Base-by-base conservation (phyloP, 1,140 invertebrate genomes). In the Hyposmocoma kahamanoa region DNA sequence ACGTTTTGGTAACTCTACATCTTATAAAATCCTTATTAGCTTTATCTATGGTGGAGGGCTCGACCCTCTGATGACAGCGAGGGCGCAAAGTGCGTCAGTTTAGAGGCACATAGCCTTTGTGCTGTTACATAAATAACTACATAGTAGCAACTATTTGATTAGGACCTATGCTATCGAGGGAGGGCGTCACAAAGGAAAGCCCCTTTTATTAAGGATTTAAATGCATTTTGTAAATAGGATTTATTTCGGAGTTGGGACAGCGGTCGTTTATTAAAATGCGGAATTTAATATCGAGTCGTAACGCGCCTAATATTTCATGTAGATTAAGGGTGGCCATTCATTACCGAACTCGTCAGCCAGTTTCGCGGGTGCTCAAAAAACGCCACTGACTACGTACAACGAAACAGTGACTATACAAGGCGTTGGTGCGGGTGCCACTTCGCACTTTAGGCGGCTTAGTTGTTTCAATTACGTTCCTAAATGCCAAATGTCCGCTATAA, bases 91-190 rank as follows among this genome's bases (percentile, higher is more conserved):
- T 54, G 44, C 51, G 20, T 41, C 38, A 21, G 18, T 36, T 26
- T 13, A 13, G 22, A 21, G 18, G 38, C 22, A 41, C 32, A 36
- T 36, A 36, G 15, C 32, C 11, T 26, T 26, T 26, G 24, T 26
- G 24, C 5, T 11, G 24, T 6, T 60, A 61, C 60, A 73, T 62
- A 62, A 67, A 67, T 59, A 59, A 67, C 48, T 68, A 66, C 57
- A 59, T 62, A 67, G 62, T 75, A 61, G 62, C 55, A 62, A 71
- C 75, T 81, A 77, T 81, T 81, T 81, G 77, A 81, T 81, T 79
- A 81, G 63, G 59, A 58, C 62, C 62, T 61, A n/a, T n/a, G n/a
- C n/a, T n/a, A 41, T 41, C 4, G 18, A 21, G 1, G 19, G 38
- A n/a, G 19, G 18, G 38, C 24, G n/a, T n/a, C n/a, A n/a, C n/a